Evolutionary conservation across 1,140 invertebrate species (phyloP).

Genomic region (Diorhabda carinulata): DNA sequence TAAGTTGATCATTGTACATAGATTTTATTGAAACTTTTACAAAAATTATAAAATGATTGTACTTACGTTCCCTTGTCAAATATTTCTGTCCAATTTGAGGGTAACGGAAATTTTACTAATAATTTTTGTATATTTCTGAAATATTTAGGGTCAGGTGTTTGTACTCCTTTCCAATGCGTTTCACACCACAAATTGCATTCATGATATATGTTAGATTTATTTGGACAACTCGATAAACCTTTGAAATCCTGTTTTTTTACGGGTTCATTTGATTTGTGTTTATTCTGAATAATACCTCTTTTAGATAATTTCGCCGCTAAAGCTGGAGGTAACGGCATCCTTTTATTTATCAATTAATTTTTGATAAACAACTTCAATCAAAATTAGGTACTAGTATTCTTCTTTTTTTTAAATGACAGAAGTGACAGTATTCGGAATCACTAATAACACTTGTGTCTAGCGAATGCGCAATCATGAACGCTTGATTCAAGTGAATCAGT

Average conservation of each 20-base stretch:
- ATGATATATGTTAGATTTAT: slow-evolving; percentile 94
- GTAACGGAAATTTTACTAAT: slow-evolving; percentile 86
- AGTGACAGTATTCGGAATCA: no score
- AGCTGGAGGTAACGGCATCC: slow-evolving; percentile 84
- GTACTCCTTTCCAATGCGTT: slow-evolving; percentile 78
- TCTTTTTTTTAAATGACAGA: no score
- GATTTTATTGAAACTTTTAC: slow-evolving; percentile 10
- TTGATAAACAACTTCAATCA: no score
- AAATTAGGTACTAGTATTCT: no score
- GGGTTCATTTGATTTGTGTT: slow-evolving; percentile 34
- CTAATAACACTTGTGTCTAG: no score
- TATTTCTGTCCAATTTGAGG: slow-evolving; percentile 88
- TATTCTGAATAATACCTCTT: slow-evolving; percentile 67
- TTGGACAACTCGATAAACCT: slow-evolving; percentile 82
- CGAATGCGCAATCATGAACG: no score
- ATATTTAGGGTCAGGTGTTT: slow-evolving; percentile 70
- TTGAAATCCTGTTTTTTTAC: slow-evolving; percentile 54
- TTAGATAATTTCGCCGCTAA: slow-evolving; percentile 81
- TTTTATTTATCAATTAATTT: slow-evolving; percentile 4
- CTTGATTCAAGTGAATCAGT: no score
- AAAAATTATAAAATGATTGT: slow-evolving; percentile 15
- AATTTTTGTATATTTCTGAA: slow-evolving; percentile 70
- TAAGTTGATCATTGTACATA: slow-evolving; percentile 6
- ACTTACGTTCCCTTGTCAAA: slow-evolving; percentile 82
- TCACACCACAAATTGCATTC: slow-evolving; percentile 87